Conservation (phyloP, 2,113 vertebrate genomes). For the Hassar affinis region DNA sequence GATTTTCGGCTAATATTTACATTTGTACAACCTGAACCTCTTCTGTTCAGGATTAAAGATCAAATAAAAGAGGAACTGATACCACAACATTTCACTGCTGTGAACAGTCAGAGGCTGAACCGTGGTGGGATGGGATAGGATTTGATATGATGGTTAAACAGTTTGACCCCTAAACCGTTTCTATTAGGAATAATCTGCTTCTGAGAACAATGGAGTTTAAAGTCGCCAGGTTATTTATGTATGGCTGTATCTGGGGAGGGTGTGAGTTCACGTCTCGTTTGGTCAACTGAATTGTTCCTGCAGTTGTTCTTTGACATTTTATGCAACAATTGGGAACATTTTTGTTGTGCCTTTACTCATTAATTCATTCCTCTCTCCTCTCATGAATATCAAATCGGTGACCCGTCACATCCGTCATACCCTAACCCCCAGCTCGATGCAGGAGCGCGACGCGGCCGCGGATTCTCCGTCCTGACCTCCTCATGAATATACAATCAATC, state of each 20-base stretch:
- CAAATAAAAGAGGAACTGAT: neutral
- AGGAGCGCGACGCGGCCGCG: slow-evolving; percentile 50
- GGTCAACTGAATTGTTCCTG: slow-evolving; percentile 55
- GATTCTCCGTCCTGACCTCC: slow-evolving; percentile 54
- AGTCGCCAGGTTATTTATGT: slow-evolving; percentile 38
- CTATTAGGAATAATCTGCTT: neutral
- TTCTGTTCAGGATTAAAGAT: neutral
- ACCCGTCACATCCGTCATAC: slow-evolving; percentile 60
- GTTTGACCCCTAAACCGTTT: neutral
- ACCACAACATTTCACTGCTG: neutral
- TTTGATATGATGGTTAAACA: neutral
- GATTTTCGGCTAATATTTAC: neutral
- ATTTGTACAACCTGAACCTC: neutral
- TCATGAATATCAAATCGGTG: slow-evolving; percentile 70
- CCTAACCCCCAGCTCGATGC: slow-evolving; percentile 54
- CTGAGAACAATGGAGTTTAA: neutral
- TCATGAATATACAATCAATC: slow-evolving; percentile 67
- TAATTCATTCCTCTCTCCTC: slow-evolving; percentile 65
- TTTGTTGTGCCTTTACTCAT: slow-evolving; percentile 73
- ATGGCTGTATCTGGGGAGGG: slow-evolving; percentile 43
- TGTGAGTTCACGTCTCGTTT: slow-evolving; percentile 41
- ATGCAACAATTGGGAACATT: slow-evolving; percentile 62
- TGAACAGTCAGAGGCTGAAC: neutral
- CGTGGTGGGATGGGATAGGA: neutral
- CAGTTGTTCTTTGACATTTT: slow-evolving; percentile 70